These are phyloP conservation scores for Psittacula echo DNA, from an alignment of 2,797 vertebrate genomes.

Conservation along the genomic window DNA sequence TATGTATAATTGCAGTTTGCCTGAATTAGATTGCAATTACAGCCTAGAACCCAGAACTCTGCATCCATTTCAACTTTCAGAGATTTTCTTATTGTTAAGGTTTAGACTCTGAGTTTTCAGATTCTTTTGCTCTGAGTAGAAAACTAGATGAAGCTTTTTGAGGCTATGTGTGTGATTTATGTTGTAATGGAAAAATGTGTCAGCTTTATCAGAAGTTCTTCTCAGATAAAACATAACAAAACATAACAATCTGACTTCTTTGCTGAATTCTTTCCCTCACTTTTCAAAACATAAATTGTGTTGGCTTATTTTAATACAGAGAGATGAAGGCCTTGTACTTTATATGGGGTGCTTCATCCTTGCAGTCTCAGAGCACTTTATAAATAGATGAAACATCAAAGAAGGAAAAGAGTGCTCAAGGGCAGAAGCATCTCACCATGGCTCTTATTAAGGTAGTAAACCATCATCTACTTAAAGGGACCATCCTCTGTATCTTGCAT, in stretches of 20 bases:
- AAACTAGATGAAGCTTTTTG: slow-evolving; percentile 3
- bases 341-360: slow-evolving; percentile 20
- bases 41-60: slow-evolving; percentile 14
- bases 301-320: not conserved
- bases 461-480: slow-evolving; percentile 15
- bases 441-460: slow-evolving; percentile 39
- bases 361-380: slow-evolving; percentile 26
- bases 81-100: not conserved
- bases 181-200: not conserved
- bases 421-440: slow-evolving; percentile 12
- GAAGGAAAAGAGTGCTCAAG: slow-evolving; percentile 40
- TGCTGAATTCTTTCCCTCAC: not conserved
- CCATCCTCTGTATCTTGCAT: not conserved
- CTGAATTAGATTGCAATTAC: slow-evolving; percentile 48
- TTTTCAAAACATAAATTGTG: slow-evolving; percentile 29
- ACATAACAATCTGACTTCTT: not conserved
- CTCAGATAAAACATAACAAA: not conserved
- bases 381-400: slow-evolving; percentile 56
- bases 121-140: not conserved
- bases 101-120: slow-evolving; percentile 14
- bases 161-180: not conserved
- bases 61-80: slow-evolving; percentile 2
- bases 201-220: not conserved
- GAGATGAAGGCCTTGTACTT: slow-evolving; percentile 20
- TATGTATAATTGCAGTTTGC: slow-evolving; percentile 41